Evolutionary conservation across 2,113 vertebrate genomes (phyloP).

Genomic region (Proterorhinus semilunaris): DNA sequence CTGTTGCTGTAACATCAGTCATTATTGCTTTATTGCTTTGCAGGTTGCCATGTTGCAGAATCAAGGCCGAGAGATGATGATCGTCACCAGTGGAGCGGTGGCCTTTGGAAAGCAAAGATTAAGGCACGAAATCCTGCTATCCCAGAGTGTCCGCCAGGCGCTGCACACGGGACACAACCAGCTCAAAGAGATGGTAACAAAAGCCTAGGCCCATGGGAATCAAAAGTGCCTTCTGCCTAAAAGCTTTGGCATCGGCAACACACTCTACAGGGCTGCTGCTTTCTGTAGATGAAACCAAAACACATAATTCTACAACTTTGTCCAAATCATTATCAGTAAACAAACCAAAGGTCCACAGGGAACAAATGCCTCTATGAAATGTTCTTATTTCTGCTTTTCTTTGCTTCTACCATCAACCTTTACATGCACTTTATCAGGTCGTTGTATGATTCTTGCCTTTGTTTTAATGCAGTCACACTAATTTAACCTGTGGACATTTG

Average conservation of each 20-base stretch:
- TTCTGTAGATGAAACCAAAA: not conserved
- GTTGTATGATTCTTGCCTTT: not conserved
- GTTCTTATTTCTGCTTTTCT: not conserved
- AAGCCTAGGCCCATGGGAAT: not conserved
- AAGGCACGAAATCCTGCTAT: conserved; percentile 94
- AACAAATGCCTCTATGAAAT: not conserved
- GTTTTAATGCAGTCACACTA: not conserved
- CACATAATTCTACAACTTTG: too few relatives aligned
- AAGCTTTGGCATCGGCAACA: not conserved
- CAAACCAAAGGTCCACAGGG: not conserved
- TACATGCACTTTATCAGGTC: not conserved
- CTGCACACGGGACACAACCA: conserved; percentile 94
- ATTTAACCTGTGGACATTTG: not conserved
- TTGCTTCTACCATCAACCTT: not conserved
- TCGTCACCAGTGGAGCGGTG: conserved; percentile 96
- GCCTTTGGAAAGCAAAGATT: conserved; percentile 97
- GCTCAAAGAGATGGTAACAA: conserved; percentile 92
- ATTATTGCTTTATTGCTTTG: conserved; percentile 16
- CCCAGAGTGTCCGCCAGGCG: conserved; percentile 95
- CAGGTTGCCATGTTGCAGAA: conserved; percentile 96
- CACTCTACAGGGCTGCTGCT: not conserved
- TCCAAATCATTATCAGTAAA: too few relatives aligned
- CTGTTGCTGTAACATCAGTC: conserved; percentile 6
- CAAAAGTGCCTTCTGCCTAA: not conserved
- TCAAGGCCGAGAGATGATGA: conserved; percentile 97